A percentile compares a stretch with the other conserved stretches of the same genome.
These are phyloP conservation scores for Aselliscus stoliczkanus DNA, from an alignment of 2,797 vertebrate genomes.

Conservation along the genomic window DNA sequence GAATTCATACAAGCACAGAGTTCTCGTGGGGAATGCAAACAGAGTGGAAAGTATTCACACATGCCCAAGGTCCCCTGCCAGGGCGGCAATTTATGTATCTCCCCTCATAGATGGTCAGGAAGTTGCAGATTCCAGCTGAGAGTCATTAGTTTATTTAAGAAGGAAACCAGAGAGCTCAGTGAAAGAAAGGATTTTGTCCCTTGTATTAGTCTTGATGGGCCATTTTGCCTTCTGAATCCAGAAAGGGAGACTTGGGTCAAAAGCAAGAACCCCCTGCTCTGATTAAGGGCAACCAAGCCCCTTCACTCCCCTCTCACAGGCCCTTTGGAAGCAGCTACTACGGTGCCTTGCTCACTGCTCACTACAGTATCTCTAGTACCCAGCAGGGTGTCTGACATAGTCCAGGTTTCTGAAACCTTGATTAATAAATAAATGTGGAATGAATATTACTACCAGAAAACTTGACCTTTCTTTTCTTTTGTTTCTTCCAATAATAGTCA, in stretches of 20 bases:
- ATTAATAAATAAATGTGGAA: neutral
- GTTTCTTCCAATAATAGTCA: neutral
- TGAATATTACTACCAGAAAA: neutral
- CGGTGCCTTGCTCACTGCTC: neutral
- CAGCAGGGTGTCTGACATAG: neutral
- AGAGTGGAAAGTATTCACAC: neutral
- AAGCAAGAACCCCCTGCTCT: neutral
- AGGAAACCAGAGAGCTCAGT: slow-evolving; percentile 4
- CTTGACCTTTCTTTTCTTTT: neutral
- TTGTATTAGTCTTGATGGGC: neutral
- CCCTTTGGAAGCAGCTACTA: neutral
- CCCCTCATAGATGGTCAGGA: neutral
- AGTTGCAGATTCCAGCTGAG: slow-evolving; percentile 3
- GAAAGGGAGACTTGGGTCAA: neutral
- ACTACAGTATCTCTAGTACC: neutral
- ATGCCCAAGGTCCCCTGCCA: neutral
- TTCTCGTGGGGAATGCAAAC: neutral
- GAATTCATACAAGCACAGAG: neutral
- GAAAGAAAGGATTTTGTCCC: slow-evolving; percentile 14
- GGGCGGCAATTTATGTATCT: neutral
- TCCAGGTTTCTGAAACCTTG: neutral
- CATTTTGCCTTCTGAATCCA: slow-evolving; percentile 13
- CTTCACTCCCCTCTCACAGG: neutral
- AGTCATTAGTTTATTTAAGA: slow-evolving; percentile 41
- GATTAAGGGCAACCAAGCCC: neutral